phyloP scores from a whole-genome alignment of 1,140 invertebrate genomes.

The Physella acuta region DNA sequence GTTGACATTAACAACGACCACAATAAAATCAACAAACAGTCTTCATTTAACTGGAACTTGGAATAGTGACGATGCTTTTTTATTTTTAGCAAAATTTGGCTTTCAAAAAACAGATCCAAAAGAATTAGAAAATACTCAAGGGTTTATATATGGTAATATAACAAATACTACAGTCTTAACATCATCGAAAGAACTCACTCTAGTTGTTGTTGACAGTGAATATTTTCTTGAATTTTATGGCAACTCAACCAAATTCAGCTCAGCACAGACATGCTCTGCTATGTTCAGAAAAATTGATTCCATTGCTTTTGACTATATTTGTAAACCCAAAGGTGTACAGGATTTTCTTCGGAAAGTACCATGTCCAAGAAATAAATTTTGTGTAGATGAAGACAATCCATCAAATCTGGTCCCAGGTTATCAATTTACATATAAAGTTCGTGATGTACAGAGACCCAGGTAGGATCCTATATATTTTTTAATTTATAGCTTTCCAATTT shows the following conservation, averaged over 20 bases:
- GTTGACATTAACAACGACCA: no score
- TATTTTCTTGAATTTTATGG: slow-evolving; percentile 88
- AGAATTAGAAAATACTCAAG: slow-evolving; percentile 77
- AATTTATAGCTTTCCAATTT: not conserved
- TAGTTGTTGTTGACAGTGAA: slow-evolving; percentile 82
- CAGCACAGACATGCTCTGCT: slow-evolving; percentile 70
- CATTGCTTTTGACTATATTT: slow-evolving; percentile 81
- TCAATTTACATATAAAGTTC: slow-evolving; percentile 92
- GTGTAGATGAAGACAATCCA: slow-evolving; percentile 80
- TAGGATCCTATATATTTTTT: slow-evolving; percentile 53
- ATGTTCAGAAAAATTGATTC: slow-evolving; percentile 85
- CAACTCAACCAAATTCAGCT: slow-evolving; percentile 68
- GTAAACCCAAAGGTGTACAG: slow-evolving; percentile 72
- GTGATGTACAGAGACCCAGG: slow-evolving; percentile 85
- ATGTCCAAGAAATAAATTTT: slow-evolving; percentile 76
- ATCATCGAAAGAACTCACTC: slow-evolving; percentile 69
- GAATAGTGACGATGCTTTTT: slow-evolving; percentile 76
- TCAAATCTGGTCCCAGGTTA: slow-evolving; percentile 81
- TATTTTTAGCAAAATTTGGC: slow-evolving; percentile 91
- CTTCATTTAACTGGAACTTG: slow-evolving; percentile 57
- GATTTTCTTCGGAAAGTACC: slow-evolving; percentile 88
- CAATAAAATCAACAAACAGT: not conserved
- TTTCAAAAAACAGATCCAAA: slow-evolving; percentile 92
- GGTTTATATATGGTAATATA: slow-evolving; percentile 93
- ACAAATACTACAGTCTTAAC: slow-evolving; percentile 63